Evolutionary conservation across 2,797 vertebrate genomes (phyloP), one percentile per base, ranked within the genome.

Genomic region (Epinephelus coioides): DNA sequence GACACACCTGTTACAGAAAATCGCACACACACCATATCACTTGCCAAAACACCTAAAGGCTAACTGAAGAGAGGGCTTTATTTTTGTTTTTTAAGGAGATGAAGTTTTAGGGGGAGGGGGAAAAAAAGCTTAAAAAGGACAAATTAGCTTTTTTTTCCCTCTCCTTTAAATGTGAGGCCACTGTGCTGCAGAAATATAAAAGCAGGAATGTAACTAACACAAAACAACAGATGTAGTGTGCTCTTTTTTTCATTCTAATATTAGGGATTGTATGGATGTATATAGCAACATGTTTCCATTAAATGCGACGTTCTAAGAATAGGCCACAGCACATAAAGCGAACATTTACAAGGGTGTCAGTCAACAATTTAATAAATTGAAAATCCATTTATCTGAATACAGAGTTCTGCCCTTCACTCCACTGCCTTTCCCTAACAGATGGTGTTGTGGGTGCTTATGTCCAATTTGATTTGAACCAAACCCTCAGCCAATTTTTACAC

Each of bases 401-500:
- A 92, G 92, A 93, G 93, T 91, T 94, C 89, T 96, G 95, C 95
- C 95, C 95, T 96, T 95, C 95, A 95, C 94, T 94, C 93, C 92
- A 85, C 92, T 91, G 91, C 92, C 91, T 94, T 94, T 94, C 90
- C 91, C 92, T 95, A 95, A 95, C 95, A 96, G 95, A 96, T 96
- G 95, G 95, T 96, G 95, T 96, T 96, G 95, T 95, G 95, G 95
- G 94, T 96, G 95, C 95, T 96, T 96, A 96, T 95, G 95, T 96
- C 95, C 95, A 96, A 96, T 96, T 96, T 96, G 95, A 96, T 96
- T 96, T 96, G 95, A 96, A 96, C 95, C 95, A 96, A 95, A 95
- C 92, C 94, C 94, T 93, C 92, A 91, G 95, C 95, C 95, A 96
- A 96, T 94, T 95, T 95, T 94, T 95, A 95, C 95, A 95, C 95